Percentiles rank a stretch among this genome's conserved stretches.
These are phyloP conservation scores for Bombylius discolor DNA, from an alignment of 2,888 invertebrate genomes.

Conservation along the genomic window DNA sequence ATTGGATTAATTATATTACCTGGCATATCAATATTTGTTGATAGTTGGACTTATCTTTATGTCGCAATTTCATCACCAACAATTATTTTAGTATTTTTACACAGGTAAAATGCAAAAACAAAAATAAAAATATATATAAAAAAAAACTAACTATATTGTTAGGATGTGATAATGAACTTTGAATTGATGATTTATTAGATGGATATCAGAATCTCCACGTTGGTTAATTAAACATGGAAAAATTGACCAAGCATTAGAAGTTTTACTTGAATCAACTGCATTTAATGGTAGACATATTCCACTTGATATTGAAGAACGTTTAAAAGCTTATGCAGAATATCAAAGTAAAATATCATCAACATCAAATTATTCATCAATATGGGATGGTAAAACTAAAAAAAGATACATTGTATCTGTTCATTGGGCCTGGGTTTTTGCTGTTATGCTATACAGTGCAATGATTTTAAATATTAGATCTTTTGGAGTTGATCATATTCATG, in stretches of 20 bases:
- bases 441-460: constrained; percentile 32
- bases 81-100: constrained; percentile 30
- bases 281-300: constrained; percentile 34
- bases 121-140: not conserved
- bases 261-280: constrained; percentile 30
- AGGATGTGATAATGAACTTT: too few relatives aligned
- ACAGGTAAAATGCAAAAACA: constrained; percentile 18
- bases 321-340: constrained; percentile 24
- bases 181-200: constrained; percentile 17
- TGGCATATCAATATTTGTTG: constrained; percentile 31
- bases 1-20: constrained; percentile 36
- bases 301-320: constrained; percentile 26
- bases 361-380: constrained; percentile 26
- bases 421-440: constrained; percentile 29
- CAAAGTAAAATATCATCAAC: constrained; percentile 11
- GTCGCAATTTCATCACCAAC: constrained; percentile 35
- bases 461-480: constrained; percentile 34
- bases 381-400: constrained; percentile 29
- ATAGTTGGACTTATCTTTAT: constrained; percentile 36
- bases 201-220: constrained; percentile 36
- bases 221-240: constrained; percentile 32
- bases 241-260: constrained; percentile 26
- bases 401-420: constrained; percentile 26
- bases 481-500: constrained; percentile 31
- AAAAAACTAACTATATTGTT: too few relatives aligned